phyloP scores from a whole-genome alignment of 2,888 invertebrate genomes.

The Euplexia lucipara region DNA sequence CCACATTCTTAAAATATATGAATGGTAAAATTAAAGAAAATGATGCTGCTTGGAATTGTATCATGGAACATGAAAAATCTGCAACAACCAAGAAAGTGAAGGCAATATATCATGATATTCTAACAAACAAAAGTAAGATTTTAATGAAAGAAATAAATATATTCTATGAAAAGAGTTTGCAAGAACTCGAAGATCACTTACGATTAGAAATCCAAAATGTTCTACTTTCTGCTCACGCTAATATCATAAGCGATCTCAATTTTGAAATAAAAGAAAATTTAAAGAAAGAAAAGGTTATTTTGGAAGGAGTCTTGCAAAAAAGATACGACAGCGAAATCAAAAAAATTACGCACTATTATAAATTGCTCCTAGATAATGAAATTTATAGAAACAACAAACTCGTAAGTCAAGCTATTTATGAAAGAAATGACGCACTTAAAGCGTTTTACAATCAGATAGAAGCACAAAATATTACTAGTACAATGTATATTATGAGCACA shows the following conservation, averaged over 20 bases:
- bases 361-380: slow-evolving; percentile 80
- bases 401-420: slow-evolving; percentile 74
- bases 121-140: slow-evolving; percentile 76
- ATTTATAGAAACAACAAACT: slow-evolving; percentile 71
- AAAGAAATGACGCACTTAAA: slow-evolving; percentile 82
- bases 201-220: slow-evolving; percentile 75
- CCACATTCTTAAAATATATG: slow-evolving; percentile 71
- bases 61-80: slow-evolving; percentile 77
- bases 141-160: slow-evolving; percentile 77
- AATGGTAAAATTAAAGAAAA: slow-evolving; percentile 75
- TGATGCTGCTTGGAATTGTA: slow-evolving; percentile 80
- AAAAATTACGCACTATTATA: slow-evolving; percentile 82
- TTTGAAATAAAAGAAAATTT: slow-evolving; percentile 78
- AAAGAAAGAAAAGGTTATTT: slow-evolving; percentile 70
- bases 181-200: slow-evolving; percentile 80
- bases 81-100: slow-evolving; percentile 75
- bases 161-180: slow-evolving; percentile 82
- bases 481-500: slow-evolving; percentile 85
- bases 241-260: slow-evolving; percentile 78
- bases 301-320: slow-evolving; percentile 74
- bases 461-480: slow-evolving; percentile 80
- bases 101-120: slow-evolving; percentile 75
- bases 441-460: slow-evolving; percentile 81
- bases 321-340: slow-evolving; percentile 74
- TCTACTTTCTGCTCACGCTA: slow-evolving; percentile 73